Base-by-base conservation (phyloP, 1,140 invertebrate species). In the Lepidurus couesii region DNA sequence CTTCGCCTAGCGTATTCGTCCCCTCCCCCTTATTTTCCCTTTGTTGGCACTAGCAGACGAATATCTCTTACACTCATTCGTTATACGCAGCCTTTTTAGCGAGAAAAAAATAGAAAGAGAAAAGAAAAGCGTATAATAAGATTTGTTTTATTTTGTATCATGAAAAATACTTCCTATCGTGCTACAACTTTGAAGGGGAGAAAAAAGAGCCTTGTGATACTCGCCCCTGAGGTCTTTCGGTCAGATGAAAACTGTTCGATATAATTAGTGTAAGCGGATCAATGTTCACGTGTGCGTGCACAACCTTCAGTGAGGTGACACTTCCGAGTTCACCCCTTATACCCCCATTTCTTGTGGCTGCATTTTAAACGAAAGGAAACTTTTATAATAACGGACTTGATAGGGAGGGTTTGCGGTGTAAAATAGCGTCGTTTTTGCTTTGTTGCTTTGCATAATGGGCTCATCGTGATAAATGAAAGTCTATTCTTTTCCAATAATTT, bases 211-310 rank as follows among this genome's bases (percentile, higher is more conserved):
- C 53, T 16, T 65, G 6, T 16, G 7, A 5, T 11, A 13, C 16
- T 21, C 53, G 16, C 53, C 53, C 13, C 21, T 65, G 53, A 65
- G 53, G 16, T 21, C 16, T 21, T 65, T 65, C 16, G 45, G 53
- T 65, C 53, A 13, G 53, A 65, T 65, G 53, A 65, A 65, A 65
- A 65, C 9, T 65, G 21, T 65, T 65, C 53, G n/a, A 65, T 65
- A 65, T 21, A 65, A 65, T 65, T 65, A 65, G 21, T 65, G 53
- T 65, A 65, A 65, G 21, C 53, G n/a, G 53, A 65, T 65, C 53
- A 65, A 65, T 65, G 53, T 65, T 65, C 53, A 65, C n/a, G 13
- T 65, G 53, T 65, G 53, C 53, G 53, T 65, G 53, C 53, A 65
- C 53, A 65, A 65, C 13, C 53, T 65, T 65, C 53, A 65, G 21